phyloP scores from a whole-genome alignment of 1,140 invertebrate genomes.

The Drosophila jambulina region DNA sequence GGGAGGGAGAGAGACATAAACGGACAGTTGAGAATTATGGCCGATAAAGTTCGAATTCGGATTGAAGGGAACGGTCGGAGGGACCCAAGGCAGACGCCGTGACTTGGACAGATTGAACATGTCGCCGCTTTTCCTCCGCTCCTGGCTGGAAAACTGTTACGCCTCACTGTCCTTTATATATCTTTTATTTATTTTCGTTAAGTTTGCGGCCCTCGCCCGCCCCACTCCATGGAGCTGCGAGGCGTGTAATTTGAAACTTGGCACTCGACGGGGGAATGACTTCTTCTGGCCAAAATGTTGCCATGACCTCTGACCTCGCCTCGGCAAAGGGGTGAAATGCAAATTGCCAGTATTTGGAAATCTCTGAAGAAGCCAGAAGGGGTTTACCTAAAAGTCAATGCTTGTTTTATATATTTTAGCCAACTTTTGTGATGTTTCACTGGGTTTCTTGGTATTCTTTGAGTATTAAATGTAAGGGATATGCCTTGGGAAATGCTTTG shows the following conservation, averaged over 20 bases:
- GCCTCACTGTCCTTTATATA: constrained; percentile 66
- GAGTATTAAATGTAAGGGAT: neutral
- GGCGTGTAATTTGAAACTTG: constrained; percentile 80
- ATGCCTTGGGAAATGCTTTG: neutral
- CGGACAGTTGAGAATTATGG: constrained; percentile 77
- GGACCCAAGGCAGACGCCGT: constrained; percentile 47
- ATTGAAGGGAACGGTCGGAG: constrained; percentile 16
- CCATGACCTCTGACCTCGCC: constrained; percentile 6
- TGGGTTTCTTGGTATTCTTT: neutral
- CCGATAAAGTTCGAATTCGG: constrained; percentile 43
- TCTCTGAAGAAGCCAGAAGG: neutral
- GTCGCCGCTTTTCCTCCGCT: constrained; percentile 45
- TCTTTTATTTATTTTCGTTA: constrained; percentile 61
- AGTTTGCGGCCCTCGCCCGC: constrained; percentile 20
- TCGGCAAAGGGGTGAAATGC: constrained; percentile 3
- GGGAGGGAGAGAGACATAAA: constrained; percentile 58
- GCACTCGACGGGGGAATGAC: constrained; percentile 45
- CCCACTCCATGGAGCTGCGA: constrained; percentile 29
- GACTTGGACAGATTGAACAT: constrained; percentile 75
- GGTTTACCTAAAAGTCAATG: neutral
- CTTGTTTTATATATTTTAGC: neutral
- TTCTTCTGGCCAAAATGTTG: constrained; percentile 3
- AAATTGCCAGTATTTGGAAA: constrained; percentile 11
- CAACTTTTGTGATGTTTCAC: neutral
- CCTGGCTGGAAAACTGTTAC: constrained; percentile 56